Evolutionary conservation across 2,888 invertebrate species (phyloP).

Genomic region (Nemurella pictetii): DNA sequence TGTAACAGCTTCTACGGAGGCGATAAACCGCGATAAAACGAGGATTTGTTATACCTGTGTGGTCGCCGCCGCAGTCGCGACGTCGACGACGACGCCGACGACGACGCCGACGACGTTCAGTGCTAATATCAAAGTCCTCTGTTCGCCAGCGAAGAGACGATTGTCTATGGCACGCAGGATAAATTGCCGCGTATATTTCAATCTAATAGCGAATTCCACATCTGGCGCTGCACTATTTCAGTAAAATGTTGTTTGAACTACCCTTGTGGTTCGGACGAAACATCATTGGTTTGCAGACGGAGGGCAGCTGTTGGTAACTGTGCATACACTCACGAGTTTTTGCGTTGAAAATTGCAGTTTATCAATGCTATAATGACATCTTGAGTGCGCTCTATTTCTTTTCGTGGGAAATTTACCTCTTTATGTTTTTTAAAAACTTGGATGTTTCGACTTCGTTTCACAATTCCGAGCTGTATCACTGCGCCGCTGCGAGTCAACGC

Average conservation of each 20-base stretch:
- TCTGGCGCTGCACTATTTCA: neutral
- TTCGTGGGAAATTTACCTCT: neutral
- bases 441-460: neutral
- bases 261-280: neutral
- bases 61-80: constrained; percentile 15
- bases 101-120: constrained; percentile 2
- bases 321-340: neutral
- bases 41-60: constrained; percentile 38
- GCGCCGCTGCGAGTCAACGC: too few relatives aligned
- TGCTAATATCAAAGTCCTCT: constrained; percentile 14
- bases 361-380: neutral
- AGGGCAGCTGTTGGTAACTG: neutral
- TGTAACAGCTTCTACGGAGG: constrained; percentile 23
- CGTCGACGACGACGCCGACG: neutral
- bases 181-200: constrained; percentile 25
- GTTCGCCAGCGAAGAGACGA: constrained; percentile 6
- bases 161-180: constrained; percentile 2
- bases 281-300: neutral
- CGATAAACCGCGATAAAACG: constrained; percentile 34
- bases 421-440: neutral
- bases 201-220: constrained; percentile 20
- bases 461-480: neutral
- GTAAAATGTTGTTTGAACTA: neutral
- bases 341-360: neutral
- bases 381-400: neutral